A percentile compares a stretch with the other conserved stretches of the same genome.
These are phyloP conservation scores for Progne subis DNA, from an alignment of 2,113 vertebrate species.

Conservation along the genomic window DNA sequence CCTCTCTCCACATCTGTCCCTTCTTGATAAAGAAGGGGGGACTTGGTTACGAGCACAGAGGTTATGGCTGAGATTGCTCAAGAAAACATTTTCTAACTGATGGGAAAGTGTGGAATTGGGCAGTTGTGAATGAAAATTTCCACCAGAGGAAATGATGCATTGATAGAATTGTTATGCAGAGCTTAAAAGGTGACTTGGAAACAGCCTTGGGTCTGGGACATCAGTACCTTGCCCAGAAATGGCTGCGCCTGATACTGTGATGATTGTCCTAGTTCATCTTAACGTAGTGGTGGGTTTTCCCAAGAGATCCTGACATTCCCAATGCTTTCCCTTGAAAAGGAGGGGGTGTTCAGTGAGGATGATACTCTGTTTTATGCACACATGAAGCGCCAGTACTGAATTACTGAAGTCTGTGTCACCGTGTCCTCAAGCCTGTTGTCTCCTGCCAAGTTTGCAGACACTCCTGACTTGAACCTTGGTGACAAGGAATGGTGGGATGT, in stretches of 20 bases:
- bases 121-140: neutral
- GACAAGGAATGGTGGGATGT: neutral
- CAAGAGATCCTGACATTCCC: neutral
- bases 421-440: neutral
- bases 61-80: neutral
- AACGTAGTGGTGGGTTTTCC: rapidly evolving
- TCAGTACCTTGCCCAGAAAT: neutral
- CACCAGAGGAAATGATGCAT: neutral
- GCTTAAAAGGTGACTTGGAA: neutral
- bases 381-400: neutral
- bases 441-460: neutral
- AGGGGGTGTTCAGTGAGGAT: neutral
- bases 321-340: rapidly evolving
- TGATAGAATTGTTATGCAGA: neutral
- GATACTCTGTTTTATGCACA: rapidly evolving
- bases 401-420: neutral
- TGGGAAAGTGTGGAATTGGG: neutral
- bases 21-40: neutral
- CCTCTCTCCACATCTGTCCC: neutral
- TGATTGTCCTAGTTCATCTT: neutral
- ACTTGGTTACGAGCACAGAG: neutral
- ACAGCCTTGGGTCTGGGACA: neutral
- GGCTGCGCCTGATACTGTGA: neutral
- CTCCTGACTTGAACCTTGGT: neutral
- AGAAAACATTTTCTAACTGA: neutral